Percentiles rank a stretch among this genome's conserved stretches.
Evolutionary conservation across 1,140 invertebrate genomes (phyloP).

Genomic region (Drosophila orosa): DNA sequence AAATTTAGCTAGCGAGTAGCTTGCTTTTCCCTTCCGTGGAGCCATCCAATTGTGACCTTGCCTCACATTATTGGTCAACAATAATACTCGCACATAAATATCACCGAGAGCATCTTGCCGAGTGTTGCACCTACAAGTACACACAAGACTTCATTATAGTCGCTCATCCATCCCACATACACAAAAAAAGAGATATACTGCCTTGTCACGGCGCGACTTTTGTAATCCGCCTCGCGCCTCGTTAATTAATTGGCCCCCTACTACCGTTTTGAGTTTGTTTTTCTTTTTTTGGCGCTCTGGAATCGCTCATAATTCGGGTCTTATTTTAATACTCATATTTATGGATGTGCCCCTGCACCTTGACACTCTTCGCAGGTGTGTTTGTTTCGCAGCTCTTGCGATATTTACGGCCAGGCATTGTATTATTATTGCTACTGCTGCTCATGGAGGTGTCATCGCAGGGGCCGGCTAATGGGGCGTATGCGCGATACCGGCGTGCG

Average conservation of each 20-base stretch:
- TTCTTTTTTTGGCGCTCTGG: slow-evolving; percentile 19
- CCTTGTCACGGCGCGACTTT: slow-evolving; percentile 40
- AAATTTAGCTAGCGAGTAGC: slow-evolving; percentile 16
- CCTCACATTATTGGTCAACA: slow-evolving; percentile 48
- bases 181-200: background rate
- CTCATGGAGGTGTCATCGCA: slow-evolving; percentile 48
- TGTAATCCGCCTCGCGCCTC: slow-evolving; percentile 34
- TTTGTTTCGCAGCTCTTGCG: slow-evolving; percentile 48
- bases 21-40: slow-evolving; percentile 21
- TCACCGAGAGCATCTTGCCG: slow-evolving; percentile 8
- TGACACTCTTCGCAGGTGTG: slow-evolving; percentile 63
- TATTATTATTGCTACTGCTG: slow-evolving; percentile 17
- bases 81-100: slow-evolving; percentile 15
- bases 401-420: slow-evolving; percentile 45
- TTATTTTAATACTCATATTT: slow-evolving; percentile 41
- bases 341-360: slow-evolving; percentile 46
- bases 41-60: slow-evolving; percentile 58
- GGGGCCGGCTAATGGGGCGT: slow-evolving; percentile 50
- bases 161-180: slow-evolving; percentile 29
- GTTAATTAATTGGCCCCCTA: slow-evolving; percentile 64
- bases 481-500: slow-evolving; percentile 62
- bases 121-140: slow-evolving; percentile 19
- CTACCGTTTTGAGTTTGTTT: slow-evolving; percentile 36
- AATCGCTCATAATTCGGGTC: slow-evolving; percentile 34
- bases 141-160: background rate